A percentile compares a stretch with the other conserved stretches of the same genome.
These are phyloP conservation scores for Poecilia gillii DNA, from an alignment of 2,797 vertebrate species.

Conservation along the genomic window DNA sequence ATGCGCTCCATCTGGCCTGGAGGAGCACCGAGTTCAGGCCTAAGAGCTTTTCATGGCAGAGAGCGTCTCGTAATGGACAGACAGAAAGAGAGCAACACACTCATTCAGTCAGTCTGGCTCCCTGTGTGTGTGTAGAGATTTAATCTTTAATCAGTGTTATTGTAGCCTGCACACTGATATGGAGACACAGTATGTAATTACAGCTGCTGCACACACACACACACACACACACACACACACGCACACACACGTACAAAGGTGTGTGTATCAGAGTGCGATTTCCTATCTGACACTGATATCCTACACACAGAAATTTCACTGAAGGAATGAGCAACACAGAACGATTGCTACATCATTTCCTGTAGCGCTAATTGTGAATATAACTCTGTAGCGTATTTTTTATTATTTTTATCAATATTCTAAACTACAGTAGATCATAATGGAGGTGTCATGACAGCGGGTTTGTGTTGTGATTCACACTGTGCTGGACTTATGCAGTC, in stretches of 20 bases:
- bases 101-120: constrained; percentile 28
- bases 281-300: constrained; percentile 23
- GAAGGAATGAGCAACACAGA: constrained; percentile 7
- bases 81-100: constrained; percentile 29
- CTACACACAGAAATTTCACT: not conserved
- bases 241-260: constrained; percentile 9
- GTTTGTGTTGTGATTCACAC: not conserved
- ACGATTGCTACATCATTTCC: not conserved
- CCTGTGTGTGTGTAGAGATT: constrained; percentile 36
- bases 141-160: constrained; percentile 69
- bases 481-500: constrained; percentile 2
- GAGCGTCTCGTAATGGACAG: constrained; percentile 52
- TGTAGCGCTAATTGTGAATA: not conserved
- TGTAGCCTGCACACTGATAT: constrained; percentile 56
- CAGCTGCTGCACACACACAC: constrained; percentile 39
- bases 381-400: not conserved
- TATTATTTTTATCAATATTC: constrained; percentile 10
- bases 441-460: not conserved
- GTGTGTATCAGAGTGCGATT: constrained; percentile 3
- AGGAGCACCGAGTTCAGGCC: constrained; percentile 54
- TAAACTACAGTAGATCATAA: not conserved
- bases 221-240: not conserved
- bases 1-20: constrained; percentile 26
- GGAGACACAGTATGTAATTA: constrained; percentile 64
- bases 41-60: constrained; percentile 66